Conservation (phyloP, 2,113 vertebrate species). For the Anas platyrhynchos region DNA sequence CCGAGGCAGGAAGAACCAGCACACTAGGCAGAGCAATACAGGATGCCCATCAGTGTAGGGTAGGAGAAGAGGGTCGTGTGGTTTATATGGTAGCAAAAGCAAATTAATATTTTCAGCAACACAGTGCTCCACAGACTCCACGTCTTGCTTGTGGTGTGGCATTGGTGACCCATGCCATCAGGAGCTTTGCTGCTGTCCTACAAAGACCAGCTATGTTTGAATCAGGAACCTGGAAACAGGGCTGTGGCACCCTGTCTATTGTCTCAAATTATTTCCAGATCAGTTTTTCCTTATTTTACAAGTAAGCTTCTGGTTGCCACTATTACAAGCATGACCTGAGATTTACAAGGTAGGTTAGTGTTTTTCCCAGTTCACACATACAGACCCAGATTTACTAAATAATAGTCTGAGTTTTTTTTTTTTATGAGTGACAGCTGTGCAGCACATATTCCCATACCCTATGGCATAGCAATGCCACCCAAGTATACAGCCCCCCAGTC, state of each 20-base stretch:
- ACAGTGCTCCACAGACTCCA: background rate
- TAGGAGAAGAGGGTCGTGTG: background rate
- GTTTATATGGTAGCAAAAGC: fast-evolving
- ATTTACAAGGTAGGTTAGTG: background rate
- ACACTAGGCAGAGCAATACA: background rate
- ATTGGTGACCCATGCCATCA: background rate
- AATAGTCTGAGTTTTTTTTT: background rate
- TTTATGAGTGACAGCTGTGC: background rate
- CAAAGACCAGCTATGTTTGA: background rate
- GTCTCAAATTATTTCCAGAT: background rate
- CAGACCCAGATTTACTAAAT: background rate
- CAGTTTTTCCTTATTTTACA: background rate
- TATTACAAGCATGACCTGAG: background rate
- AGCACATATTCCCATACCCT: background rate
- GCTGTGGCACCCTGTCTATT: background rate
- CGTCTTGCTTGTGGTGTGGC: background rate
- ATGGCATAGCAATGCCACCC: background rate
- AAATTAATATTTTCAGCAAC: background rate
- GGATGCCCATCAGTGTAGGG: background rate
- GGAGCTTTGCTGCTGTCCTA: background rate
- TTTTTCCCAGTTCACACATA: background rate
- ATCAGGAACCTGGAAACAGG: background rate
- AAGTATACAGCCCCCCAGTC: background rate
- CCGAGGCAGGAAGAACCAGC: fast-evolving
- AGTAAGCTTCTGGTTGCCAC: background rate